These are phyloP conservation scores for Cynaeus angustus DNA, from an alignment of 2,888 invertebrate species.

Conservation along the genomic window DNA sequence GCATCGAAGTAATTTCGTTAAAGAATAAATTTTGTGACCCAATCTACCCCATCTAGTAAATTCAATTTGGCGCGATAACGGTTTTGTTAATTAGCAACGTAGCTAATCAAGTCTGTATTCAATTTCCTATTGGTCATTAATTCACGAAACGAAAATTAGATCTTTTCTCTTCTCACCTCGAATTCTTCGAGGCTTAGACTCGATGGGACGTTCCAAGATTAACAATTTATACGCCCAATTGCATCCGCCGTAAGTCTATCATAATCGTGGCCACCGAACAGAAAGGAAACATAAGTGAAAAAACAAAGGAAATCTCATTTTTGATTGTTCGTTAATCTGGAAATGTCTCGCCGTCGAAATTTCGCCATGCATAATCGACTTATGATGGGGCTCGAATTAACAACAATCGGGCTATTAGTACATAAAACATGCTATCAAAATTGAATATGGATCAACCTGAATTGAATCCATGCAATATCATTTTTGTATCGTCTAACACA, in stretches of 20 bases:
- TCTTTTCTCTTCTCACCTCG: slow-evolving; percentile 26
- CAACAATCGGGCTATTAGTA: slow-evolving; percentile 38
- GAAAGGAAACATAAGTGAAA: neutral
- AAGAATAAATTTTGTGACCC: slow-evolving; percentile 37
- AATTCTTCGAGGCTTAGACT: slow-evolving; percentile 25
- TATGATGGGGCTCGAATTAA: slow-evolving; percentile 29
- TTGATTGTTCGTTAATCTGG: slow-evolving; percentile 17
- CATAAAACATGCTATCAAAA: slow-evolving; percentile 46
- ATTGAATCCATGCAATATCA: slow-evolving; percentile 44
- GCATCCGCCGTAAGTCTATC: neutral
- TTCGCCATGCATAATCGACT: neutral
- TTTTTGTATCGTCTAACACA: slow-evolving; percentile 36
- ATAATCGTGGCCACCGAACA: too few relatives aligned
- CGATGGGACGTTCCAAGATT: slow-evolving; percentile 46
- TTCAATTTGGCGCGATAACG: slow-evolving; percentile 24
- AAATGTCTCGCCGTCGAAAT: slow-evolving; percentile 16
- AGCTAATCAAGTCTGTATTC: slow-evolving; percentile 33
- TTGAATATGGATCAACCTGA: slow-evolving; percentile 34
- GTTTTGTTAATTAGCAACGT: slow-evolving; percentile 36
- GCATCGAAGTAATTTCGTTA: slow-evolving; percentile 30
- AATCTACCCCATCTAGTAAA: slow-evolving; percentile 52
- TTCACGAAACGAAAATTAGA: slow-evolving; percentile 39
- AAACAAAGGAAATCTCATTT: neutral
- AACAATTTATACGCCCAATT: slow-evolving; percentile 43
- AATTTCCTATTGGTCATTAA: slow-evolving; percentile 41